Conservation (phyloP, 2,797 vertebrate species). For the Xenentodon cancila region DNA sequence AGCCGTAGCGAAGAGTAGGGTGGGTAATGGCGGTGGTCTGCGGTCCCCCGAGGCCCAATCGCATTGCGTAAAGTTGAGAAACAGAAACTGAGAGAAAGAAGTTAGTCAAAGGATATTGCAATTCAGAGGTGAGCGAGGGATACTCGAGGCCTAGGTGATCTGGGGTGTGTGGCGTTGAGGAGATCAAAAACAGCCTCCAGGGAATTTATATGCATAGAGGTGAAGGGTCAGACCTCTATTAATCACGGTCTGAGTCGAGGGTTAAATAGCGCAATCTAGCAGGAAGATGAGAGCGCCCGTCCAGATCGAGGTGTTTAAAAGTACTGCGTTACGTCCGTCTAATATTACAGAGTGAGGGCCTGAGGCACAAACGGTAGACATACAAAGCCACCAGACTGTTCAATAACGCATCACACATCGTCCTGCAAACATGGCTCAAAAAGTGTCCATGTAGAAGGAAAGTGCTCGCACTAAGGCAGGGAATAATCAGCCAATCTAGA, state of each 20-base stretch:
- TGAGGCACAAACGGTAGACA: slow-evolving; percentile 52
- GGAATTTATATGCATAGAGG: slow-evolving; percentile 78
- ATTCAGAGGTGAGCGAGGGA: slow-evolving; percentile 45
- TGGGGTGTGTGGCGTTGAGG: slow-evolving; percentile 47
- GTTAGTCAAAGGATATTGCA: slow-evolving; percentile 45
- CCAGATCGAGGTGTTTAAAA: slow-evolving; percentile 75
- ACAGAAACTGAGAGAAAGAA: slow-evolving; percentile 23
- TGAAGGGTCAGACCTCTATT: slow-evolving; percentile 81
- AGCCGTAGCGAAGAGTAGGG: slow-evolving; percentile 53
- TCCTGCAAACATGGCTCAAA: slow-evolving; percentile 33
- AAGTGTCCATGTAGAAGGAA: slow-evolving; percentile 23
- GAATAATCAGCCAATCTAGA: slow-evolving; percentile 11
- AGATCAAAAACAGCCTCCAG: slow-evolving; percentile 62
- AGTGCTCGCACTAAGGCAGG: slow-evolving; percentile 9
- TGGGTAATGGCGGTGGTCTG: slow-evolving; percentile 62
- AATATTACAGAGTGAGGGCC: slow-evolving; percentile 76
- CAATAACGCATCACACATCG: slow-evolving; percentile 48
- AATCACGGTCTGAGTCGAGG: slow-evolving; percentile 76
- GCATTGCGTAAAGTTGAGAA: slow-evolving; percentile 57
- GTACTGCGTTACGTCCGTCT: slow-evolving; percentile 79
- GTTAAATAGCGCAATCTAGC: slow-evolving; percentile 77
- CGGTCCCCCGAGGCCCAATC: slow-evolving; percentile 66
- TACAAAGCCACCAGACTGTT: slow-evolving; percentile 21
- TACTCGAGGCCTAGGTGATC: slow-evolving; percentile 11
- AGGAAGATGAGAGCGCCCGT: slow-evolving; percentile 72